Evolutionary conservation across 1,140 invertebrate species (phyloP).

Genomic region (Mya arenaria): DNA sequence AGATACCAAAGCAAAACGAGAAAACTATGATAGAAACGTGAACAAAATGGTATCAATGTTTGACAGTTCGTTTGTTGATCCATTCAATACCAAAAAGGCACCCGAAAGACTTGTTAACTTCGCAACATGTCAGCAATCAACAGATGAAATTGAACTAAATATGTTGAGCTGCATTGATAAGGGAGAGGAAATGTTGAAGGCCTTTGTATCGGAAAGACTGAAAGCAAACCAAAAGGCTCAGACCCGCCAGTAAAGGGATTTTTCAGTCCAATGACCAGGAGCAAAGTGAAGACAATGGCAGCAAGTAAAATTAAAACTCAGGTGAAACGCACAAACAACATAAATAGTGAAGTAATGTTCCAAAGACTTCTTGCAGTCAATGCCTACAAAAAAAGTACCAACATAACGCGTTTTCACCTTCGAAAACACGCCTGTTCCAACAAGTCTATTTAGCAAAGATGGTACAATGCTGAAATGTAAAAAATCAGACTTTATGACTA

Average conservation of each 20-base stretch:
- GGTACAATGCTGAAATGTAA: no score
- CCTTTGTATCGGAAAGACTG: not conserved
- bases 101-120: not conserved
- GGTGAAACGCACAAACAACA: not conserved
- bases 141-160: conserved; percentile 5
- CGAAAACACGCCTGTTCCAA: no score
- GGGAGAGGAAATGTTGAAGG: not conserved
- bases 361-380: no score
- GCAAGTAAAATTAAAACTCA: not conserved
- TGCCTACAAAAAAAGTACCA: no score
- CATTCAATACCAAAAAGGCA: not conserved
- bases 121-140: not conserved
- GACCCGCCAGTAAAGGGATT: not conserved
- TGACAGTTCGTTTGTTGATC: not conserved
- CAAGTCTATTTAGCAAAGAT: no score
- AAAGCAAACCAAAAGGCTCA: not conserved
- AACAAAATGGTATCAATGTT: not conserved
- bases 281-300: not conserved
- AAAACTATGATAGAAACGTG: not conserved
- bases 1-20: not conserved
- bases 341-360: not conserved
- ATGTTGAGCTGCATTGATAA: not conserved
- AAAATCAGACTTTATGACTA: no score
- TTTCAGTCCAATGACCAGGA: no score
- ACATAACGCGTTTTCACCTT: no score